Evolutionary conservation across 2,797 vertebrate genomes (phyloP).

Genomic region (Mormyrus proboscirostris): DNA sequence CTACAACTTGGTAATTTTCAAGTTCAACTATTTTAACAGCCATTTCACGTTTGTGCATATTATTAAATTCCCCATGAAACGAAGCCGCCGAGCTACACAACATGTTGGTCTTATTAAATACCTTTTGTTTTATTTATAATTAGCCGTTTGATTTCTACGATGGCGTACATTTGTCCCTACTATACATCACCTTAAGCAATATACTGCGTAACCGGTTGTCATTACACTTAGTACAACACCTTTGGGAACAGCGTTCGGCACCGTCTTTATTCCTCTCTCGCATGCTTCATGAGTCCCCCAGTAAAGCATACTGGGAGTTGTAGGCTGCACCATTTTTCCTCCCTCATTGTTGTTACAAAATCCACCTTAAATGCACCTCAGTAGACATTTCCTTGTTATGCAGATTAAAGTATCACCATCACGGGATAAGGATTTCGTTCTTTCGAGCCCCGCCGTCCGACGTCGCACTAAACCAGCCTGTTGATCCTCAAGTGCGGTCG

Average conservation of each 20-base stretch:
- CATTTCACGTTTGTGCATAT: not conserved
- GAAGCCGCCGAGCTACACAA: not conserved
- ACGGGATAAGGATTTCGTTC: not conserved
- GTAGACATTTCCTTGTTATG: not conserved
- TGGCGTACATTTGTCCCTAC: not conserved
- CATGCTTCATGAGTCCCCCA: not conserved
- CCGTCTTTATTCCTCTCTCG: not conserved
- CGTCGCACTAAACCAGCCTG: not conserved
- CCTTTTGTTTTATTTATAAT: not conserved
- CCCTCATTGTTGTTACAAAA: not conserved
- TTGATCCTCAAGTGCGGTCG: not conserved
- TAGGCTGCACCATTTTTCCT: not conserved
- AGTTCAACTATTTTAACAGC: not conserved
- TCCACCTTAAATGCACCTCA: not conserved
- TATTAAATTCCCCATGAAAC: not conserved
- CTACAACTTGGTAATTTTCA: not conserved
- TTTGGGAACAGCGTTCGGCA: not conserved
- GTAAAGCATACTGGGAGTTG: slow-evolving; percentile 9
- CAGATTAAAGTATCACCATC: not conserved
- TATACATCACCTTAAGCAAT: not conserved
- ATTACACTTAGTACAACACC: not conserved
- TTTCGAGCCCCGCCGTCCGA: not conserved
- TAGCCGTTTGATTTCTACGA: not conserved
- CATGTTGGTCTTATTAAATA: not conserved
- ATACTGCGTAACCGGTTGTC: not conserved